Evolutionary conservation across 2,113 vertebrate genomes (phyloP), one percentile per base, ranked within the genome.

Genomic region (Macquaria ambigua): DNA sequence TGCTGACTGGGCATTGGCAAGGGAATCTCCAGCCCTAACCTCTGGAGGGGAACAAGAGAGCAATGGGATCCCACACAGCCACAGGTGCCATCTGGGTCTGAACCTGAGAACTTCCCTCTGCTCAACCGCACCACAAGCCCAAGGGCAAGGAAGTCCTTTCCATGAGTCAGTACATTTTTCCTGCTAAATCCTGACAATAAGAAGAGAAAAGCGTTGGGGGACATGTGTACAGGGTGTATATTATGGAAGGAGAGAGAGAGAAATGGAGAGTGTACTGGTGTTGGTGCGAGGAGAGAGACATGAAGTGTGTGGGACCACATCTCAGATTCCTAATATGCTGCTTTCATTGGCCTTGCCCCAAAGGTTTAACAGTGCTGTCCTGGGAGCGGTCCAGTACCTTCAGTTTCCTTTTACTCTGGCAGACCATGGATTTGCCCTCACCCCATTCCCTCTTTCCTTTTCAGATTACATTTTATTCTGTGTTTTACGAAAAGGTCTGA

Each of bases 261-360:
- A 92, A 64, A 89, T 66, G 46, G 62, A 83, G 81, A 82, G 69
- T 81, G 69, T 56, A 55, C 6, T 83, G 25, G 66, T 70, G 25
- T 84, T 68, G 39, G 87, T 61, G 81, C 75, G 62, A 77, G 15
- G 63, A 82, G 53, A 83, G 68, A 89, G 48, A 91, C 64, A 74
- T 79, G 71, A 89, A 91, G 83, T 87, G 86, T 95, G 90, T 93
- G 88, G 87, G 81, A 89, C 83, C 68, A 90, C 85, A 59, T 92
- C 94, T 94, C 94, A 92, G 85, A 86, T 95, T 97, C 95, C 95
- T 95, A 88, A 95, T 93, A 73, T 91, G 81, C 89, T 97, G 96
- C 96, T 97, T 96, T 96, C 93, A 92, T 97, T 97, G 96, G 97
- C 96, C 81, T 68, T 66, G 59, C 66, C 74, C 96, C 96, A 95